These are phyloP conservation scores for Campylomormyrus tamandua DNA, from an alignment of 2,113 vertebrate genomes.

Conservation along the genomic window DNA sequence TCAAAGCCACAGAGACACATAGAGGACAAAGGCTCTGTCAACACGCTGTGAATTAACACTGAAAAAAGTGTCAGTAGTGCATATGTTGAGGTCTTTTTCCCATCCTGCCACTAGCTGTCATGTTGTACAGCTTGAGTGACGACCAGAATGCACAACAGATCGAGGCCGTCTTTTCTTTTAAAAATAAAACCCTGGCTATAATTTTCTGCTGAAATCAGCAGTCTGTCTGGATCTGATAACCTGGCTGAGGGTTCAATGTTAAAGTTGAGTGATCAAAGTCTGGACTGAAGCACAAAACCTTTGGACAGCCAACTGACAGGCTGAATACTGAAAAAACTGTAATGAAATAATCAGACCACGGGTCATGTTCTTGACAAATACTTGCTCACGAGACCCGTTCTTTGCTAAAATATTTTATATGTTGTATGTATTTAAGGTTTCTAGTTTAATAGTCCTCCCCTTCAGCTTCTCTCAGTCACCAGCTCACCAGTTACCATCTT, in stretches of 20 bases:
- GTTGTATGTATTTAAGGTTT: not conserved
- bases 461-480: not conserved
- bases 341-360: not conserved
- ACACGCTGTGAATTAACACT: not conserved
- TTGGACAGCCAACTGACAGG: not conserved
- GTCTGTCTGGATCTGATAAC: constrained; percentile 2
- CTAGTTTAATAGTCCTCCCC: not conserved
- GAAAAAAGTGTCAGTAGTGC: not conserved
- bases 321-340: not conserved
- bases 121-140: not conserved
- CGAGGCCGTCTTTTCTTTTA: not conserved
- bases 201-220: constrained; percentile 3
- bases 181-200: not conserved
- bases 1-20: not conserved
- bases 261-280: too few species aligned
- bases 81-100: not conserved
- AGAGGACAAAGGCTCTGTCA: constrained; percentile 1
- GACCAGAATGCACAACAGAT: not conserved
- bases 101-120: not conserved
- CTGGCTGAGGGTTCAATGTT: not conserved
- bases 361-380: not conserved
- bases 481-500: constrained; percentile 27
- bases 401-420: not conserved
- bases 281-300: not conserved
- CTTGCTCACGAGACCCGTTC: not conserved